A percentile compares a stretch with the other conserved stretches of the same genome.
These are phyloP conservation scores for Coleophora flavipennella DNA, from an alignment of 2,888 invertebrate species.

Conservation along the genomic window DNA sequence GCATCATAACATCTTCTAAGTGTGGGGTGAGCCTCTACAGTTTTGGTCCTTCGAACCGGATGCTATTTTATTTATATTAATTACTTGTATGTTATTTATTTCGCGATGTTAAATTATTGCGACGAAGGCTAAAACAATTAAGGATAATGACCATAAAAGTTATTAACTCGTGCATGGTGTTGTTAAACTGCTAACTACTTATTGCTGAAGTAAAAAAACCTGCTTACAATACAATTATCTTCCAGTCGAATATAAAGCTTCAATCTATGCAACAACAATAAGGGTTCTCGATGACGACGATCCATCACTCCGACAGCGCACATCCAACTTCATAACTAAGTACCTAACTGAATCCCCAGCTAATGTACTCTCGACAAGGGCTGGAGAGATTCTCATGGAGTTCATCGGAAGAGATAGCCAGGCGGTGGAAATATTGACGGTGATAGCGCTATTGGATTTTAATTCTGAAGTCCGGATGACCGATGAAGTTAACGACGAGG, in stretches of 20 bases:
- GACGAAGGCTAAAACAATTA: too few relatives aligned
- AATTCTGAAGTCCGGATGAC: constrained; percentile 35
- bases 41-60: too few relatives aligned
- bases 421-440: constrained; percentile 20
- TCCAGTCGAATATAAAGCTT: constrained; percentile 40
- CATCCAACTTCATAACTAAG: constrained; percentile 17
- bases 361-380: constrained; percentile 16
- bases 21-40: too few relatives aligned
- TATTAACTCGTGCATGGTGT: too few relatives aligned
- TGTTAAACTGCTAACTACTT: too few relatives aligned
- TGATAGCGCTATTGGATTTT: constrained; percentile 46
- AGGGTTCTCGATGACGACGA: constrained; percentile 70
- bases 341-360: constrained; percentile 1
- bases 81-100: too few relatives aligned
- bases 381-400: constrained; percentile 18
- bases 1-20: too few relatives aligned
- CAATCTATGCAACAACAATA: constrained; percentile 48
- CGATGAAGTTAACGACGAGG: constrained; percentile 44
- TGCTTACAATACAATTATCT: constrained; percentile 7
- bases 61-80: too few relatives aligned
- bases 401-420: constrained; percentile 8
- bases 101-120: too few relatives aligned
- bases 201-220: too few relatives aligned
- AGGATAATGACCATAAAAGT: too few relatives aligned
- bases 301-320: constrained; percentile 37